Evolutionary conservation across 2,797 vertebrate species (phyloP), one percentile per base, ranked within the genome.

Genomic region (Loriculus beryllinus): DNA sequence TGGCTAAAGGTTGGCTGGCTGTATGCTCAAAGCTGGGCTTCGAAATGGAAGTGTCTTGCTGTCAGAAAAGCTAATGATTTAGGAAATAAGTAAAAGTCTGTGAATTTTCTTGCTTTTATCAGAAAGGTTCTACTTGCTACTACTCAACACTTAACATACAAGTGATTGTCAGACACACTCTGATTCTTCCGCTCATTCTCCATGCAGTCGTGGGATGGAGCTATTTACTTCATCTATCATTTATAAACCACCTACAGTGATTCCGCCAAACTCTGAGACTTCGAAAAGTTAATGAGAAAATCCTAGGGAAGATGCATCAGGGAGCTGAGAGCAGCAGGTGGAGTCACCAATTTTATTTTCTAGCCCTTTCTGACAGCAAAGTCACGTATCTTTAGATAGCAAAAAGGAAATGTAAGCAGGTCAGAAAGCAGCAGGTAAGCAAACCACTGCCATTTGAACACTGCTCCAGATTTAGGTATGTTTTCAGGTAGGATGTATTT

Each of bases 241-340:
- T 95, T 83, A 93, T 52, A 90, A 74, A 63, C 31, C 62, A 65
- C 16, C 57, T 91, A 71, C 26, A 88, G 65, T 81, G 88, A 88
- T 80, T 65, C 29, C 17, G 88, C 40, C 56, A 87, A 83, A 75
- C 6, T 1, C 13, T 13, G 82, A 87, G 69, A 42, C 90, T 97
- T 96, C 84, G n/a, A 92, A 94, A 95, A 87, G 64, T 92, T 80
- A 93, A 78, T 89, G 56, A 94, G 59, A 82, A 95, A 85, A 71
- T 83, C 81, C 67, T 85, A 62, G 33, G 28, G 33, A 80, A 54
- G 39, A 9, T 60, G 39, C 5, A 64, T 52, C 47, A 85, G 33
- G 37, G 54, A 91, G 26, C 45, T 72, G 29, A 81, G 40, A 56
- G 40, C 69, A 45, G 63, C 31, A 84, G 45, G 20, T 65, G 23